These are phyloP conservation scores for Pao palembangensis DNA, from an alignment of 2,113 vertebrate genomes.

Conservation along the genomic window DNA sequence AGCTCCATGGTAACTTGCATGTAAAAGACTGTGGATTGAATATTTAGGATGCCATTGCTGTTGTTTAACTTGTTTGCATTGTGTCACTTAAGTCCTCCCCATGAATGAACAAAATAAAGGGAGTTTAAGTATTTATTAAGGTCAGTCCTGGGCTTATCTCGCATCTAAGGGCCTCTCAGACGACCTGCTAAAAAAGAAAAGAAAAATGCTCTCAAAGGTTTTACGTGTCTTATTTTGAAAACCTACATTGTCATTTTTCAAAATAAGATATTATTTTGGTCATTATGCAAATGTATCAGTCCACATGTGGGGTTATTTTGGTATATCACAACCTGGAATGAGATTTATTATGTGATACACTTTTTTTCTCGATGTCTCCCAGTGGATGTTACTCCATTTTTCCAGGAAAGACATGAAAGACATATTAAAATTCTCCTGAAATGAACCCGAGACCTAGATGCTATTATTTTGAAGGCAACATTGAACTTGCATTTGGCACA, in stretches of 20 bases:
- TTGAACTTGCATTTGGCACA: background rate
- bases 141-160: conserved; percentile 57
- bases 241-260: conserved; percentile 14
- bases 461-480: background rate
- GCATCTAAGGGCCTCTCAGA: conserved; percentile 48
- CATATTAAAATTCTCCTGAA: background rate
- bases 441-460: too few species aligned
- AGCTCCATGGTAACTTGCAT: conserved; percentile 70
- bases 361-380: too few species aligned
- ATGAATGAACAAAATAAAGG: conserved; percentile 61
- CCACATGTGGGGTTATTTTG: conserved; percentile 1
- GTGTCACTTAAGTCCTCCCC: conserved; percentile 62
- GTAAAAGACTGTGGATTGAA: conserved; percentile 63
- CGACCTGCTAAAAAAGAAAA: conserved; percentile 46
- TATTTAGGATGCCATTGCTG: conserved; percentile 71
- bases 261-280: background rate
- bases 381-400: too few species aligned
- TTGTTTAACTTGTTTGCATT: conserved; percentile 70
- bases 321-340: background rate
- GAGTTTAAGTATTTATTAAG: conserved; percentile 69
- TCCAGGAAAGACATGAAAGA: conserved; percentile 31
- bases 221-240: conserved; percentile 34
- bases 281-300: conserved; percentile 17
- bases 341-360: background rate
- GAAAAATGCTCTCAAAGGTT: conserved; percentile 26